Evolutionary conservation across 2,113 vertebrate species (phyloP), one percentile per base, ranked within the genome.

Genomic region (Chitala chitala): DNA sequence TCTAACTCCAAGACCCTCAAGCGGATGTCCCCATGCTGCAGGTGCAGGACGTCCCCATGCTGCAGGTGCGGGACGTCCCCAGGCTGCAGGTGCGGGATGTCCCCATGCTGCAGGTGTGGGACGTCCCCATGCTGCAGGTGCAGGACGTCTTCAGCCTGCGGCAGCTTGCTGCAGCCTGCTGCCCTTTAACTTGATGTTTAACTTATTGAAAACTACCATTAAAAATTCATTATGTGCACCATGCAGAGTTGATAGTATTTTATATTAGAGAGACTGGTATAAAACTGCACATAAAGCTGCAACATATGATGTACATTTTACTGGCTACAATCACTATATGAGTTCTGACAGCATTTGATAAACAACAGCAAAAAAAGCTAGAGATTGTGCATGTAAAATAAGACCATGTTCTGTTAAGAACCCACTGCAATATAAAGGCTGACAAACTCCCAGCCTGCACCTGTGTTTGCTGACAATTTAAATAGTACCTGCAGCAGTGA

Each of bases 11-110:
- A n/a, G 58, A 42, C 10, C 33, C 15, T n/a, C 29, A 20, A 40
- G 53, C 13, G 15, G 26, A 26, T 24, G 8, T n/a, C 10, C 12
- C 3, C 10, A 24, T 20, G 36, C 7, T 15, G 54, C 70, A 31
- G 42, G 70, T 33, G 10, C 70, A 72, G 70, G 38, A 58, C 58
- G 59, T 31, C 24, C 70, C 70, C 70, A 72, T 53, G 53, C 54
- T 58, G 26, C 20, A 24, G 44, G n/a, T n/a, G n/a, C n/a, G n/a
- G n/a, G n/a, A n/a, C n/a, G 59, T 31, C 24, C 70, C 70, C 70
- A 72, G 70, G 53, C 54, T 58, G 26, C 20, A 24, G 44, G n/a
- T n/a, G n/a, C n/a, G n/a, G 15, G 26, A 26, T 24, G 8, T n/a
- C 10, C 12, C 3, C 10, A 24, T 20, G 36, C 7, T 15, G 54